phyloP scores from a whole-genome alignment of 1,140 invertebrate genomes.

The Megathymus violae region DNA sequence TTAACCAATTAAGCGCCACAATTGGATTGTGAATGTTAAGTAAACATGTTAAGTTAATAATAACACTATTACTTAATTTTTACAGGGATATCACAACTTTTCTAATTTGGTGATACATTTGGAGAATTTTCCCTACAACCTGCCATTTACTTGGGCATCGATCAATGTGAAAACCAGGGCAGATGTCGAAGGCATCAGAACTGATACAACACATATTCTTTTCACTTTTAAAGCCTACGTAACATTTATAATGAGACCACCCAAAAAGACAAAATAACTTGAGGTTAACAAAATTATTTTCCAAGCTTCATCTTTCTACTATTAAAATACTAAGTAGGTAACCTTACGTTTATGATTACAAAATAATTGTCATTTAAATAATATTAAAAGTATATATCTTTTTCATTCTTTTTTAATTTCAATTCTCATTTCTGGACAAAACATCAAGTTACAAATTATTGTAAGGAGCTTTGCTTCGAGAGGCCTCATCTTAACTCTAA shows the following conservation, averaged over 20 bases:
- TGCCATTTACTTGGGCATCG: slow-evolving; percentile 44
- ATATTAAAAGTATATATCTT: too few species aligned
- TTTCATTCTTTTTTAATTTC: neutral
- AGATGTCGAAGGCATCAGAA: slow-evolving; percentile 30
- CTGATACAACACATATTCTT: neutral
- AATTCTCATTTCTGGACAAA: neutral
- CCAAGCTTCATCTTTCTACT: too few species aligned
- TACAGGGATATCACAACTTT: slow-evolving; percentile 41
- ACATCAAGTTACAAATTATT: neutral
- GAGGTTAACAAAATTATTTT: neutral
- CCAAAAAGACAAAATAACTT: slow-evolving; percentile 4
- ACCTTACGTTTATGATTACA: too few species aligned
- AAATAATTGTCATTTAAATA: too few species aligned
- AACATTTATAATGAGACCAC: slow-evolving; percentile 13
- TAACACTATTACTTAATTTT: neutral
- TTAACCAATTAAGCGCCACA: too few species aligned
- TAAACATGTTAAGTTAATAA: neutral
- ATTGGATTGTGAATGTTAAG: too few species aligned
- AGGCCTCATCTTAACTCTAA: too few species aligned
- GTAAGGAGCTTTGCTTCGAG: too few species aligned
- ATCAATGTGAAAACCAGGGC: slow-evolving; percentile 35
- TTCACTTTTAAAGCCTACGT: slow-evolving; percentile 12
- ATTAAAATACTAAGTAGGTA: too few species aligned
- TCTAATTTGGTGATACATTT: slow-evolving; percentile 37
- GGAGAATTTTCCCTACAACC: slow-evolving; percentile 41